phyloP scores from a whole-genome alignment of 2,113 vertebrate species.

The Telmatochromis brachygnathus region DNA sequence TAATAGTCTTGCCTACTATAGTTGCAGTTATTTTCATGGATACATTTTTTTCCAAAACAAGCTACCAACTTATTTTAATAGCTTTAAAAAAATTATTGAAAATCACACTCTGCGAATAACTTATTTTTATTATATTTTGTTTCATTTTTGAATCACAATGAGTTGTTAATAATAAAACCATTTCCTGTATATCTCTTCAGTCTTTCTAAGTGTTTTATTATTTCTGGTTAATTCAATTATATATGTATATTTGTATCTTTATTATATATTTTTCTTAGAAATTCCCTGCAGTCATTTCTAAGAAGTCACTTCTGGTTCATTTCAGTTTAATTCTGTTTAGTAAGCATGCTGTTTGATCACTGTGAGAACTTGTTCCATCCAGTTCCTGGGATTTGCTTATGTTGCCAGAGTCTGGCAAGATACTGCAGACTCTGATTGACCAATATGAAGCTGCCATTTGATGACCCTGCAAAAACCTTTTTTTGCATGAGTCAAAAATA shows the following conservation, averaged over 20 bases:
- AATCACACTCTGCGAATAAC: background rate
- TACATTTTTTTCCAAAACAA: background rate
- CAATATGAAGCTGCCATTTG: background rate
- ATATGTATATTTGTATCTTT: background rate
- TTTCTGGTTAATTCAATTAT: background rate
- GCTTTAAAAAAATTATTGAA: background rate
- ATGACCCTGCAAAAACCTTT: background rate
- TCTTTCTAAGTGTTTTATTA: background rate
- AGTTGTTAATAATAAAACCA: accelerated
- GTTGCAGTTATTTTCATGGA: background rate
- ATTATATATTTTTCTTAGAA: background rate
- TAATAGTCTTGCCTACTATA: background rate
- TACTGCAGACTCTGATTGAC: background rate
- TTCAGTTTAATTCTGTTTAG: background rate
- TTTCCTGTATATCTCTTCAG: background rate
- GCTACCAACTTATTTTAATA: background rate
- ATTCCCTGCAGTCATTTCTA: background rate
- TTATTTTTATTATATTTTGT: background rate
- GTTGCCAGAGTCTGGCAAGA: background rate
- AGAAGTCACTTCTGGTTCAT: background rate
- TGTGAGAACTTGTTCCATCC: background rate
- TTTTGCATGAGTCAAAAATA: background rate
- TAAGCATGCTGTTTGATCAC: background rate
- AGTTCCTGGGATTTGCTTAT: background rate
- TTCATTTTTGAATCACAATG: background rate